phyloP scores from a whole-genome alignment of 2,113 vertebrate genomes.

The Ictalurus punctatus region DNA sequence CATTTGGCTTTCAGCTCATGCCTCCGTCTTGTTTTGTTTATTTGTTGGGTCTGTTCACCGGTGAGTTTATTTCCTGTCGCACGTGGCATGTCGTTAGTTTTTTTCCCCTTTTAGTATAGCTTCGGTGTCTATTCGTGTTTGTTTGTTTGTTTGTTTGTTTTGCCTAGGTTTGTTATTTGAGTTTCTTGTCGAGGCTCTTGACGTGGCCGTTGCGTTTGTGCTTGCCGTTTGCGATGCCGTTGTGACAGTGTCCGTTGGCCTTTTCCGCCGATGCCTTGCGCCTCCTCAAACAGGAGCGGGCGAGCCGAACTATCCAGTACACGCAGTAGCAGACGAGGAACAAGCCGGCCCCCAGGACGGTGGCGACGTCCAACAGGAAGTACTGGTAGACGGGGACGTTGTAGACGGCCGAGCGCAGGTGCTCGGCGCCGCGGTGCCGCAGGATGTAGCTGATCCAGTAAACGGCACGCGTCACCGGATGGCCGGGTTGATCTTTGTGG shows the following conservation, averaged over 20 bases:
- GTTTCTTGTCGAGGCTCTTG: conserved; percentile 87
- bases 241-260: conserved; percentile 91
- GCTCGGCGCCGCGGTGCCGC: conserved; percentile 87
- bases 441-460: conserved; percentile 97
- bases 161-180: conserved; percentile 77
- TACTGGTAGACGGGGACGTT: conserved; percentile 89
- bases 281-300: conserved; percentile 63
- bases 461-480: conserved; percentile 87
- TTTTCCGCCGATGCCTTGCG: conserved; percentile 65
- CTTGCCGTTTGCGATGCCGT: conserved; percentile 87
- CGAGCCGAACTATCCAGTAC: conserved; percentile 71
- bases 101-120: conserved; percentile 40
- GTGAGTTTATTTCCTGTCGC: conserved; percentile 43
- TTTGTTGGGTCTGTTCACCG: conserved; percentile 12
- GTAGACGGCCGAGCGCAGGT: conserved; percentile 89
- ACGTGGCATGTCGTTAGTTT: conserved; percentile 46
- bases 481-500: conserved; percentile 94
- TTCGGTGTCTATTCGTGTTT: conserved; percentile 27
- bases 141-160: neutral
- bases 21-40: conserved; percentile 20
- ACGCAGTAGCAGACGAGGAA: conserved; percentile 70
- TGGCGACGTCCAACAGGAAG: conserved; percentile 87
- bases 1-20: conserved; percentile 29
- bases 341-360: conserved; percentile 73
- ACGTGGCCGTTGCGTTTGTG: conserved; percentile 90